phyloP scores from a whole-genome alignment of 2,888 invertebrate genomes.

The Papilio protenor region DNA sequence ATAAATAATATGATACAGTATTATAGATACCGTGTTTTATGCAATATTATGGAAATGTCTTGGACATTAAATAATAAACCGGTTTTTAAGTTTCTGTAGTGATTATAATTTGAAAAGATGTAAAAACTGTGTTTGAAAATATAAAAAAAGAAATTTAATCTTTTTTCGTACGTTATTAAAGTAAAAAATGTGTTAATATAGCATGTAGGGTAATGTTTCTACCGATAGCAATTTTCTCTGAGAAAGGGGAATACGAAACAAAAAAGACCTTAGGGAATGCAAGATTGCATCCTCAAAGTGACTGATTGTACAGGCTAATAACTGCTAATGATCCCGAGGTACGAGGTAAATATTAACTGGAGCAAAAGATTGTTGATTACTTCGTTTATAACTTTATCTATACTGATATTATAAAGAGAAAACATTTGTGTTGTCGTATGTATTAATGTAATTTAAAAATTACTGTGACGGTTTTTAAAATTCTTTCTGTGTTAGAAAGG shows the following conservation, averaged over 20 bases:
- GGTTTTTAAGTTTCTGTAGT: no score
- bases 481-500: no score
- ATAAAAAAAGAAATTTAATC: background rate
- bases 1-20: no score
- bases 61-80: no score
- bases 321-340: constrained; percentile 17
- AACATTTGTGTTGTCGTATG: no score
- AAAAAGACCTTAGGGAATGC: constrained; percentile 18
- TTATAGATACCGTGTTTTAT: no score
- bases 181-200: background rate
- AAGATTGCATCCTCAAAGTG: constrained; percentile 16
- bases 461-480: no score
- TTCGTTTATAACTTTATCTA: background rate
- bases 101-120: no score
- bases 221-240: constrained; percentile 8
- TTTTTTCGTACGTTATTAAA: background rate
- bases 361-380: background rate
- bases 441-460: no score
- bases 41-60: no score
- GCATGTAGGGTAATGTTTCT: background rate
- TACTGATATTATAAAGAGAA: no score
- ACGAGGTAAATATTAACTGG: constrained; percentile 11
- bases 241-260: constrained; percentile 16
- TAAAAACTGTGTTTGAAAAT: background rate
- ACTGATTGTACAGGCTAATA: constrained; percentile 15